Base-by-base conservation (phyloP, 2,888 invertebrate species). In the Melolontha melolontha region DNA sequence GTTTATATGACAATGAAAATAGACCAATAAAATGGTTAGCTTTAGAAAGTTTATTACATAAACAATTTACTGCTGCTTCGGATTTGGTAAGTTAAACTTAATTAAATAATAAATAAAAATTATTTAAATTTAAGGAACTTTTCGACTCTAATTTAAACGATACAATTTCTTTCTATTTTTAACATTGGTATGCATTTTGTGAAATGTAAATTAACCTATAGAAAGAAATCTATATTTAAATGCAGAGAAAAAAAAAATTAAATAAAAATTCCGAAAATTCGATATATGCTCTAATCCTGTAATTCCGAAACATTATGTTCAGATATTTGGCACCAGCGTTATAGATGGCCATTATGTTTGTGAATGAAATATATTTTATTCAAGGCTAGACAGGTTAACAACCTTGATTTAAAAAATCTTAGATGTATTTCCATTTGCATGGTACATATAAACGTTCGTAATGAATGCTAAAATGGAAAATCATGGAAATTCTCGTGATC, bases 1-100 rank as follows among this genome's bases (percentile, higher is more conserved):
- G 96, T 83, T 86, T 96, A 70, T 96, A 94, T 1, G 96, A 96
- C 85, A 95, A 95, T 79, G 96, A 96, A 81, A 95, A 95, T 82
- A 87, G 96, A 67, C 96, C 97, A 1, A 91, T 97, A 73, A 96
- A 96, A 84, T 97, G 97, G 97, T 89, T 97, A 87, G 92, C 97
- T 0, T 87, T 95, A 44, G 97, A 97, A 84, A 91, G 93, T 39
- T 84, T 96, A 69, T 87, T 92, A 66, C 91, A 92, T 78, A 90
- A 92, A 77, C 90, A 92, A 79, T 96, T 93, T 81, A 91, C 92
- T 69, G 91, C 92, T 55, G 92, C 95, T 66, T 93, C 95, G 63
- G 97, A 98, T 85, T 94, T 96, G 87, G 95, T 95, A 85, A 88
- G 89, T 83, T 64, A 66, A 68, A 47, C 14, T 14, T 16, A 14